These are phyloP conservation scores for Apodemus sylvaticus DNA, from an alignment of 2,113 vertebrate species.

Conservation along the genomic window DNA sequence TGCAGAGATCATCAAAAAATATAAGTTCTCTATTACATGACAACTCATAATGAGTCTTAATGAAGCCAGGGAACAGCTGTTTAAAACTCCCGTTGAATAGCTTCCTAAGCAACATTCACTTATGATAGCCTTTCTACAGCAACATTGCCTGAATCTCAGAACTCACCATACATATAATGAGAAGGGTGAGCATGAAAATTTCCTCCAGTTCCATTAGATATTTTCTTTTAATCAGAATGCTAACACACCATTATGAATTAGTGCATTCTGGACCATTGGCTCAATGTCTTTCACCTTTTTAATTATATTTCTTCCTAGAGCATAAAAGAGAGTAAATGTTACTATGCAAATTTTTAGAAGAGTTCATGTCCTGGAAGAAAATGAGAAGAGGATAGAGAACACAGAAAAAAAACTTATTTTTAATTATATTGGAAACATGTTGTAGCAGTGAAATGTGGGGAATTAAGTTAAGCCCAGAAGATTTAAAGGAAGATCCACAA, in stretches of 20 bases:
- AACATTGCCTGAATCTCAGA: conserved; percentile 74
- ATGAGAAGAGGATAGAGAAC: conserved; percentile 59
- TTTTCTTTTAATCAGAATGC: conserved; percentile 85
- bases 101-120: conserved; percentile 82
- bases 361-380: conserved; percentile 77
- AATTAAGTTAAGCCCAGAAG: conserved; percentile 71
- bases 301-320: conserved; percentile 84
- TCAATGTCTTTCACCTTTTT: conserved; percentile 84
- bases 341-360: conserved; percentile 83
- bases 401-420: conserved; percentile 79
- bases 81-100: conserved; percentile 84
- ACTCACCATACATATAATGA: conserved; percentile 73
- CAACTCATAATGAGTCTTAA: conserved; percentile 90
- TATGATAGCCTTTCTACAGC: conserved; percentile 75
- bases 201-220: conserved; percentile 81
- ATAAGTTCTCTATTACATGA: conserved; percentile 87
- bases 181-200: conserved; percentile 78
- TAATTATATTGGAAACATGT: conserved; percentile 81
- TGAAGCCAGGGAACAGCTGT: conserved; percentile 88
- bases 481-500: conserved; percentile 62
- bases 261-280: conserved; percentile 80
- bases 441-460: conserved; percentile 74
- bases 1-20: conserved; percentile 88
- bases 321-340: conserved; percentile 85
- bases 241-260: conserved; percentile 80